These are phyloP conservation scores for Lamellibrachia satsuma DNA, from an alignment of 2,888 invertebrate genomes.

Conservation along the genomic window DNA sequence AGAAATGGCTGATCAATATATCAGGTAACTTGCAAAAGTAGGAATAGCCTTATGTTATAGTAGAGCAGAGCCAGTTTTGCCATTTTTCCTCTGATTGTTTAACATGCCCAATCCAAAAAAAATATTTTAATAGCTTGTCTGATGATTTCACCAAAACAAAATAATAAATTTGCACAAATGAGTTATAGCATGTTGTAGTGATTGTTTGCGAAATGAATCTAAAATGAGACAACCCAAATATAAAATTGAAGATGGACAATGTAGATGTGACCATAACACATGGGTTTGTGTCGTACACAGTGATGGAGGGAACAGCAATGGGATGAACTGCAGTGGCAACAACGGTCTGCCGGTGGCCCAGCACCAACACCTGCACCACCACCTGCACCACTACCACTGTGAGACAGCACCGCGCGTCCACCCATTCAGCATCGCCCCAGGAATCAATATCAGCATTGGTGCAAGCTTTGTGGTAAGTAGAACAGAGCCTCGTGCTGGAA, in stretches of 20 bases:
- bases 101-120: too few species aligned
- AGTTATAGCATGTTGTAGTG: not conserved
- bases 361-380: conserved; percentile 75
- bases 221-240: not conserved
- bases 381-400: conserved; percentile 78
- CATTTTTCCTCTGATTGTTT: too few species aligned
- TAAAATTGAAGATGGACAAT: not conserved
- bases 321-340: not conserved
- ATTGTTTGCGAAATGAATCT: not conserved
- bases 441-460: conserved; percentile 70
- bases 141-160: not conserved
- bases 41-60: too few species aligned
- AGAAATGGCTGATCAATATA: too few species aligned
- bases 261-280: not conserved
- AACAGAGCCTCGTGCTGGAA: not conserved
- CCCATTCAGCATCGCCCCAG: conserved; percentile 61
- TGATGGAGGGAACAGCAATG: not conserved
- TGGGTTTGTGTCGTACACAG: not conserved
- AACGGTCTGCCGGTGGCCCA: not conserved
- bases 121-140: not conserved
- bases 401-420: conserved; percentile 65
- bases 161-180: not conserved
- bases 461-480: conserved; percentile 53
- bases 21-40: too few species aligned
- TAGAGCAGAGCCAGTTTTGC: too few species aligned